Conservation (phyloP, 2,888 invertebrate genomes). For the Hydrotaea cyrtoneurina region DNA sequence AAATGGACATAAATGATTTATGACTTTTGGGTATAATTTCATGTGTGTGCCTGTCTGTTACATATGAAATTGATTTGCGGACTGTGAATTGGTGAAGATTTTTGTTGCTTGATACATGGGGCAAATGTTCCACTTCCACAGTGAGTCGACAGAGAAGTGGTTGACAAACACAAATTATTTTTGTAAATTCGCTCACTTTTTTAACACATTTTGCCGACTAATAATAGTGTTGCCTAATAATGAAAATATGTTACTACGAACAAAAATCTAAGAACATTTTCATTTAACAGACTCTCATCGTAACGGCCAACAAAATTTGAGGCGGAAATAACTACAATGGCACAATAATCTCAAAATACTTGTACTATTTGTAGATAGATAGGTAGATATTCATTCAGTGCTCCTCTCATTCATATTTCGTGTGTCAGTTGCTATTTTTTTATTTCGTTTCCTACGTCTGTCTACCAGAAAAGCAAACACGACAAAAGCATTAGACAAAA, state of each 20-base stretch:
- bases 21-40: conserved; percentile 32
- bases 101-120: not conserved
- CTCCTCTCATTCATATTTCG: not conserved
- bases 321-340: no score
- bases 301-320: no score
- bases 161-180: no score
- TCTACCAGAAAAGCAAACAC: conserved; percentile 56
- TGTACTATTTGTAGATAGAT: not conserved
- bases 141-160: no score
- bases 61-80: conserved; percentile 6
- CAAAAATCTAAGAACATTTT: no score
- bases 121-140: no score
- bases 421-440: conserved; percentile 24
- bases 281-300: no score
- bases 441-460: not conserved
- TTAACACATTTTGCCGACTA: no score
- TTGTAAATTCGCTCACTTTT: no score
- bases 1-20: conserved; percentile 58
- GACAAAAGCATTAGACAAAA: conserved; percentile 70
- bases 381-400: not conserved
- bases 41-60: not conserved
- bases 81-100: not conserved
- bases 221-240: no score
- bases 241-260: no score
- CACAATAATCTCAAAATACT: not conserved